A percentile compares a stretch with the other conserved stretches of the same genome.
These are phyloP conservation scores for Sus scrofa DNA, from an alignment of 2,113 vertebrate genomes.

Conservation along the genomic window T2T-Sscrofa CM000819.6:116140001-116140500, in stretches of 20 bases:
- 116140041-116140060: conserved; percentile 15
- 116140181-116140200: conserved; percentile 48
- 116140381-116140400: conserved; percentile 53
- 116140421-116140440: not conserved
- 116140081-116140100: not conserved
- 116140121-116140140: conserved; percentile 45
- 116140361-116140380: not conserved
- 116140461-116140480: not conserved
- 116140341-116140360: conserved; percentile 64
- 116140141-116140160: conserved; percentile 63
- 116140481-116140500: not conserved
- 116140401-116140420: not conserved
- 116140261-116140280: not conserved
- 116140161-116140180: conserved; percentile 26
- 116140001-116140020: not conserved
- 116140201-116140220: conserved; percentile 65
- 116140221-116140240: conserved; percentile 64
- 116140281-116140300: not conserved
- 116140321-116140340: conserved; percentile 69
- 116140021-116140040: conserved; percentile 51
- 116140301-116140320: conserved; percentile 65
- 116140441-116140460: not conserved
- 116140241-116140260: not conserved
- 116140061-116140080: not conserved
- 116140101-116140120: conserved; percentile 18